Conservation (phyloP, 2,888 invertebrate species). For the Timema cristinae region DNA sequence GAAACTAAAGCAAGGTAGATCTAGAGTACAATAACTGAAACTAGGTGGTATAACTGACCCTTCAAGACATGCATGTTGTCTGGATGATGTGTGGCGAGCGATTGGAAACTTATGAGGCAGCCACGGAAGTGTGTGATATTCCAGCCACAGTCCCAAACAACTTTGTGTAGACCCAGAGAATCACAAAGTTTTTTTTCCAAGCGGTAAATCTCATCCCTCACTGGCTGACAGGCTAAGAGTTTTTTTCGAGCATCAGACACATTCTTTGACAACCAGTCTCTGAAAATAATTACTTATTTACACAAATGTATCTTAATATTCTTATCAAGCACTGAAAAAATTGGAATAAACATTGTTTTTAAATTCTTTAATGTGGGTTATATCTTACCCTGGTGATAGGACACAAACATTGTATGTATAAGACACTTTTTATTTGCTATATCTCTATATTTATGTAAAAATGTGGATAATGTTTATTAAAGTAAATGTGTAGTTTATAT, state of each 20-base stretch:
- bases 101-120: constrained; percentile 78
- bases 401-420: no score
- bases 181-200: constrained; percentile 58
- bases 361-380: no score
- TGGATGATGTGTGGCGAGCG: constrained; percentile 70
- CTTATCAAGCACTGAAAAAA: no score
- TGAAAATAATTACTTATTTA: constrained; percentile 41
- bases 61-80: constrained; percentile 63
- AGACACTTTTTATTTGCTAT: no score
- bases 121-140: constrained; percentile 85
- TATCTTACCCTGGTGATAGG: no score
- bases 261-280: constrained; percentile 71
- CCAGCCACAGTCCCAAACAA: constrained; percentile 82
- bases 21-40: no score
- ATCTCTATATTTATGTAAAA: no score
- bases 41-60: constrained; percentile 43
- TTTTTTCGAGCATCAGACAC: constrained; percentile 62
- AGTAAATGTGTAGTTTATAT: no score
- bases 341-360: no score
- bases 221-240: constrained; percentile 59
- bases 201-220: constrained; percentile 69
- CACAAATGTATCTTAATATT: no score
- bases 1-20: no score
- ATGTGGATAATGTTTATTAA: no score
- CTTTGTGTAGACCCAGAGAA: constrained; percentile 54